Evolutionary conservation across 2,797 vertebrate species (phyloP), one percentile per base, ranked within the genome.

Genomic region (Buceros bicornis): DNA sequence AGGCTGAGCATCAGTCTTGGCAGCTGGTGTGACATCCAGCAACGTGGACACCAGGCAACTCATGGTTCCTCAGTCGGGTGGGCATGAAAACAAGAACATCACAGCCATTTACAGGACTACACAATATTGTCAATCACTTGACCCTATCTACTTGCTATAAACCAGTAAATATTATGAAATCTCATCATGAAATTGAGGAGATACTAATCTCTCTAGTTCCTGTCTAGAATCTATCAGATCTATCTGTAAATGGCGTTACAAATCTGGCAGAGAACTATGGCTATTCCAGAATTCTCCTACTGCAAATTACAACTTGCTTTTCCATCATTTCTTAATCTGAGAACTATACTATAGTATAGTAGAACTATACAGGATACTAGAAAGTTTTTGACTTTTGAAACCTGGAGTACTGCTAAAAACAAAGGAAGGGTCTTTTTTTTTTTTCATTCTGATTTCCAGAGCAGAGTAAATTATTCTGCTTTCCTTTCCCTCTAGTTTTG

Each of bases 1-100:
- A 92, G 69, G 78, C 82, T 82, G 79, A 76, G 61, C 81, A 82
- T 95, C 90, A 79, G 85, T 97, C 81, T 54, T 65, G 77, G 80
- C 81, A 76, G 71, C 69, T 25, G 92, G 84, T 64, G 35, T 19
- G 80, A 87, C 93, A 92, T 12, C 58, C 64, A 82, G 45, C 64
- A 72, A 81, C 2, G 0, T 25, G 65, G 90, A 72, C 83, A 72
- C 48, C 57, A 18, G 78, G 43, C 48, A 82, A 45, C 72, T 81
- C 65, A 22, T 18, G 29, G 35, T 13, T 70, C 22, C 67, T 57
- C 45, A 50, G 76, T 10, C 93, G 82, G 70, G 43, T 82, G 70
- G 83, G 50, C 20, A 58, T 5, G 17, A 42, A 72, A 78, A 86
- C 71, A 57, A 40, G 33, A 88, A 33, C 25, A 3, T 16, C 18